Base-by-base conservation (phyloP, 1,140 invertebrate genomes). In the Campodea augens region DNA sequence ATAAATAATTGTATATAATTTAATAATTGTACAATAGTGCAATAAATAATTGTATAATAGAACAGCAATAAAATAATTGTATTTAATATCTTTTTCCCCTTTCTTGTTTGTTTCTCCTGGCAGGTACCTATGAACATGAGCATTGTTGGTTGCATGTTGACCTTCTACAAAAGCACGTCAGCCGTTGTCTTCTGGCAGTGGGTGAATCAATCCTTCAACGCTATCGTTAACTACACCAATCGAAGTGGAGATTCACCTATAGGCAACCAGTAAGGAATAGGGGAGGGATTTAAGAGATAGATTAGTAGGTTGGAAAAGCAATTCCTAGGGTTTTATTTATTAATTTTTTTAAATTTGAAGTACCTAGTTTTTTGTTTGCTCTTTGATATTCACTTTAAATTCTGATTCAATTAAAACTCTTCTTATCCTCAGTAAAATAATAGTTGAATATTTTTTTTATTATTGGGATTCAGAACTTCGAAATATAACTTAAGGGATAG, bases 71-170 rank as follows among this genome's bases (percentile, higher is more conserved):
- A n/a, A n/a, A n/a, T n/a, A n/a, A n/a, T n/a, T n/a, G n/a, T n/a
- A n/a, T n/a, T n/a, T n/a, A n/a, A n/a, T n/a, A n/a, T n/a, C n/a
- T n/a, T n/a, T n/a, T n/a, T 66, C 67, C 19, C 62, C 62, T 51
- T 66, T 66, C 45, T 70, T 67, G 62, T 53, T 57, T 38, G 64
- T 69, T 12, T 53, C 50, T 32, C 55, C 55, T 15, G 49, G 41
- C 15, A 57, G 56, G 52, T 45, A 36, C 93, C 93, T 1, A 90
- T 90, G 52, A 95, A 95, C 52, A 96, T 97, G 83, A 67, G 81
- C 1, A 81, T 98, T 53, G 97, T 92, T 38, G 95, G 93, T 2
- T 89, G 84, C 46, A 97, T 98, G 91, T 68, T 98, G 54, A 90
- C 93, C 48, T 98, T 91, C 70, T 97, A 97, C 38, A 55, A 51